Conservation (phyloP, 2,113 vertebrate species). For the Cromileptes altivelis region DNA sequence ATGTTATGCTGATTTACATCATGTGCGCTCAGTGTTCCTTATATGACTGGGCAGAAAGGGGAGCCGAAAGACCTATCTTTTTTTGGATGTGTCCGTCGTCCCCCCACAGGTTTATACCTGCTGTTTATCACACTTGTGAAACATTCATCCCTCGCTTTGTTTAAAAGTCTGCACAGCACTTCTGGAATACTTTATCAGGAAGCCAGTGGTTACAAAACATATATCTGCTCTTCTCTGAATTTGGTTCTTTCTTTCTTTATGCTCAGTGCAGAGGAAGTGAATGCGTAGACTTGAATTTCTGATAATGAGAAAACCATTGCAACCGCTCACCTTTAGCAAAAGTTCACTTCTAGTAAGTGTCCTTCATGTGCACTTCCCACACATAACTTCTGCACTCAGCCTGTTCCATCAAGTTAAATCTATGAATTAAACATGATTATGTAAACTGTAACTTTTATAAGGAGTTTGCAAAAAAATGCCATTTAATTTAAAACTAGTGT, state of each 20-base stretch:
- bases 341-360: slow-evolving; percentile 59
- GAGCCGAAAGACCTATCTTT: slow-evolving; percentile 66
- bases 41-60: slow-evolving; percentile 74
- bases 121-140: slow-evolving; percentile 82
- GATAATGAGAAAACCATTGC: slow-evolving; percentile 77
- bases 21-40: slow-evolving; percentile 67
- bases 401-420: slow-evolving; percentile 6
- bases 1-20: slow-evolving; percentile 71
- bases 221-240: slow-evolving; percentile 52
- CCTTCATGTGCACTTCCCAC: slow-evolving; percentile 43
- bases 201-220: slow-evolving; percentile 77
- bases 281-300: slow-evolving; percentile 60
- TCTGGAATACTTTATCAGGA: slow-evolving; percentile 79
- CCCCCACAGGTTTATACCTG: slow-evolving; percentile 80
- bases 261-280: slow-evolving; percentile 67
- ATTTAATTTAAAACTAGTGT: no score
- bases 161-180: slow-evolving; percentile 75
- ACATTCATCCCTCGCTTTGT: slow-evolving; percentile 70
- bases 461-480: slow-evolving; percentile 7
- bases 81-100: slow-evolving; percentile 71
- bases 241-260: slow-evolving; percentile 35
- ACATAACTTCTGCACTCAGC: slow-evolving; percentile 22
- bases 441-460: neutral
- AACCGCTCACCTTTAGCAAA: slow-evolving; percentile 51
- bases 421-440: neutral